A percentile compares a stretch with the other conserved stretches of the same genome.
phyloP scores from a whole-genome alignment of 1,140 invertebrate genomes.

The Teleogryllus occipitalis region DNA sequence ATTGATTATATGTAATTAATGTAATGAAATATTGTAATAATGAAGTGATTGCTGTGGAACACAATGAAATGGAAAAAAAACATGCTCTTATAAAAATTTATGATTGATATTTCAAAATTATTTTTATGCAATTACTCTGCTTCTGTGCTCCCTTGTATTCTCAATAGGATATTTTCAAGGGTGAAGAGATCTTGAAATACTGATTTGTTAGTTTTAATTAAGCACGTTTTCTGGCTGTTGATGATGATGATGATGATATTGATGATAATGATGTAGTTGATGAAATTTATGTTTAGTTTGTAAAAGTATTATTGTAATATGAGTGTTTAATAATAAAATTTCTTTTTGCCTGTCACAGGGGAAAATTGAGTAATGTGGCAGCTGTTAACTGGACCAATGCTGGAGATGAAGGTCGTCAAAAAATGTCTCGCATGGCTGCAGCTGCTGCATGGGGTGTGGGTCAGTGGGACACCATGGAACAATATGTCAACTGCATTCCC shows the following conservation, averaged over 20 bases:
- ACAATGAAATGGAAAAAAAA: background rate
- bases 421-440: slow-evolving; percentile 85
- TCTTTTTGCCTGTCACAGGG: slow-evolving; percentile 31
- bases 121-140: too few relatives aligned
- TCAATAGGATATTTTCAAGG: too few relatives aligned
- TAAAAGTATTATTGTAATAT: background rate
- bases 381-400: slow-evolving; percentile 66
- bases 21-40: too few relatives aligned
- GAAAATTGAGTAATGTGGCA: slow-evolving; percentile 67
- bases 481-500: slow-evolving; percentile 46
- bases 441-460: slow-evolving; percentile 91
- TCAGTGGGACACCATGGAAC: slow-evolving; percentile 88
- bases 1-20: too few relatives aligned
- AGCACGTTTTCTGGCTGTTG: too few relatives aligned
- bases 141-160: too few relatives aligned
- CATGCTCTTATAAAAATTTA: background rate
- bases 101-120: background rate
- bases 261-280: background rate
- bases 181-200: too few relatives aligned
- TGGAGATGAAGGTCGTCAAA: slow-evolving; percentile 58
- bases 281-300: background rate
- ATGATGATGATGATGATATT: background rate
- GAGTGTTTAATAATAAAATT: background rate
- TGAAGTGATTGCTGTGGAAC: too few relatives aligned
- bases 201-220: too few relatives aligned